phyloP scores from a whole-genome alignment of 2,888 invertebrate genomes.

The Hydroisotoma schaefferi region DNA sequence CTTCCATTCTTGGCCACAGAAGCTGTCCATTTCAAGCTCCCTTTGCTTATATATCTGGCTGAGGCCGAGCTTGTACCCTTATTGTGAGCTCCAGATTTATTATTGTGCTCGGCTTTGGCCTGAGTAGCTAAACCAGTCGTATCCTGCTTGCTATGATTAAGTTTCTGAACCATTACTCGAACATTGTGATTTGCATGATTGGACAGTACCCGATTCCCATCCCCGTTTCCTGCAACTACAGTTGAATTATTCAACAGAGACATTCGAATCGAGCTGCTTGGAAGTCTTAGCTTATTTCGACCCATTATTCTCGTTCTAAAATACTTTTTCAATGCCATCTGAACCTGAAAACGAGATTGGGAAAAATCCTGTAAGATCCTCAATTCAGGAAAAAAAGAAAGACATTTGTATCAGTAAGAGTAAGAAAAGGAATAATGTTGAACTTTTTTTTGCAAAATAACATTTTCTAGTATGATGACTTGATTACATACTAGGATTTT shows the following conservation, averaged over 20 bases:
- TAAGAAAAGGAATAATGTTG: neutral
- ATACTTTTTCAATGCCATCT: conserved; percentile 40
- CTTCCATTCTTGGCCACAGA: neutral
- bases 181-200: neutral
- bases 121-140: no score
- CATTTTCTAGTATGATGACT: neutral
- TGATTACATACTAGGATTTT: no score
- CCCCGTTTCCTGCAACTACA: neutral
- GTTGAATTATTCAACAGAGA: conserved; percentile 19
- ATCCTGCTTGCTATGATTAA: no score
- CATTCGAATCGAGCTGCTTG: conserved; percentile 13
- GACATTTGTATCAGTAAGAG: neutral
- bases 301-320: conserved; percentile 30
- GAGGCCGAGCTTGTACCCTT: neutral
- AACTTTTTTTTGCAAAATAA: neutral
- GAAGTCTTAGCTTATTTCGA: conserved; percentile 2
- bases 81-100: neutral
- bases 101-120: neutral
- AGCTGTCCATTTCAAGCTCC: no score
- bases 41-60: neutral
- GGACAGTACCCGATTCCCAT: no score
- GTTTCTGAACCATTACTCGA: neutral
- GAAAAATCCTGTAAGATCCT: neutral
- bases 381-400: neutral
- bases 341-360: conserved; percentile 30